Percentiles rank a stretch among this genome's conserved stretches.
Evolutionary conservation across 1,140 invertebrate species (phyloP).

Genomic region (Drosophila sp.): DNA sequence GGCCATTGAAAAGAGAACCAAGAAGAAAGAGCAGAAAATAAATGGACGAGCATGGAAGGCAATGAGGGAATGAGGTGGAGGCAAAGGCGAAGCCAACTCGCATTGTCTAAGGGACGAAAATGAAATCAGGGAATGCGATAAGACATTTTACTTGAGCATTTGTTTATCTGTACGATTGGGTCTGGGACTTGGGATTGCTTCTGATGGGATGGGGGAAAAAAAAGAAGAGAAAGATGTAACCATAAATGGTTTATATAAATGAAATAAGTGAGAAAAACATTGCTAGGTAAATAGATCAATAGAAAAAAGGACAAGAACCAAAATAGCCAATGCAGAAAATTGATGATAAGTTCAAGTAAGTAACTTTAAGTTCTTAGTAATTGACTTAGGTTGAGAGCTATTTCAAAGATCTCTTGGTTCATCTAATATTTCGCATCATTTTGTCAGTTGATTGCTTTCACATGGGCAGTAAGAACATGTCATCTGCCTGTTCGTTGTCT

Average conservation of each 20-base stretch:
- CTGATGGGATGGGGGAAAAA: slow-evolving; percentile 2
- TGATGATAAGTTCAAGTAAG: no score
- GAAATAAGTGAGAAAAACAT: slow-evolving; percentile 1
- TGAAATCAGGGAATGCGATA: slow-evolving; percentile 58
- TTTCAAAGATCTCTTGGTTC: not conserved
- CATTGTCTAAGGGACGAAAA: slow-evolving; percentile 68
- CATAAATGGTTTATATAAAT: slow-evolving; percentile 37
- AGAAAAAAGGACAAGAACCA: no score
- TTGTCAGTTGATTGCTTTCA: slow-evolving; percentile 16
- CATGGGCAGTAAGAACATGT: slow-evolving; percentile 16
- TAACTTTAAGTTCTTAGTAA: no score
- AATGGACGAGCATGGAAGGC: no score
- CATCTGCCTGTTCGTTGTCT: slow-evolving; percentile 11
- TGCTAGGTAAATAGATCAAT: no score
- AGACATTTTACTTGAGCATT: slow-evolving; percentile 56
- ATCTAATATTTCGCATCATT: not conserved
- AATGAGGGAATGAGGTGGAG: not conserved
- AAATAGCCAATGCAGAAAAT: no score
- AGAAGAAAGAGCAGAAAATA: not conserved
- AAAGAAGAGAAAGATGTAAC: slow-evolving; percentile 20
- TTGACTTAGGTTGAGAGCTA: no score
- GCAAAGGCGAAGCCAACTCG: slow-evolving; percentile 26
- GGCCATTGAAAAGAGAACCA: slow-evolving; percentile 43
- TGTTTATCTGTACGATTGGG: slow-evolving; percentile 40
- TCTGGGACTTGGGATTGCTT: slow-evolving; percentile 5